Evolutionary conservation across 2,113 vertebrate genomes (phyloP).

Genomic region (Protomyctophum bolini): DNA sequence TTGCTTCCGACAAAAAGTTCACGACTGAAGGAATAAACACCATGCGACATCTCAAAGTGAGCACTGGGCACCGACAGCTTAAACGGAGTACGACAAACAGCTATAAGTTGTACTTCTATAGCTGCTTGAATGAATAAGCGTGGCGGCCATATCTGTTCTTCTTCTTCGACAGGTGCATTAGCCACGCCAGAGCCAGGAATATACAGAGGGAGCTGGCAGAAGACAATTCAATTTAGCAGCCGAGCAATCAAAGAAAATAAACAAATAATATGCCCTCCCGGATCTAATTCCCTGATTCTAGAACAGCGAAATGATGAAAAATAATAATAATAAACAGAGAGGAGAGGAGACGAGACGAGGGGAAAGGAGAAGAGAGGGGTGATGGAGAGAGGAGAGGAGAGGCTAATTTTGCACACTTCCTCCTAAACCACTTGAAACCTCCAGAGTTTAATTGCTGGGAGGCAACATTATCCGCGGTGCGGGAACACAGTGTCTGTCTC

Average conservation of each 20-base stretch:
- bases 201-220: slow-evolving; percentile 10
- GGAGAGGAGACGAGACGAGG: slow-evolving; percentile 3
- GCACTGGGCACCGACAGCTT: too few relatives aligned
- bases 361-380: slow-evolving; percentile 9
- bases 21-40: too few relatives aligned
- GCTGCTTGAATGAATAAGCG: not conserved
- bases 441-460: slow-evolving; percentile 70
- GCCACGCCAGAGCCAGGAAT: slow-evolving; percentile 15
- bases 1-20: too few relatives aligned
- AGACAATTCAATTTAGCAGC: slow-evolving; percentile 34
- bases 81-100: too few relatives aligned
- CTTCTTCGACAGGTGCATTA: not conserved
- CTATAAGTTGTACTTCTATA: too few relatives aligned
- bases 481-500: slow-evolving; percentile 44
- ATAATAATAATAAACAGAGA: too few relatives aligned
- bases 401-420: slow-evolving; percentile 69
- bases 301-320: not conserved
- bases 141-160: not conserved
- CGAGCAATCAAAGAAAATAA: slow-evolving; percentile 24
- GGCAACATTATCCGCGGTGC: slow-evolving; percentile 67
- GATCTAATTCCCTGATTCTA: too few relatives aligned
- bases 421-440: slow-evolving; percentile 65
- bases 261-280: not conserved
- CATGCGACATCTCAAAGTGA: too few relatives aligned
- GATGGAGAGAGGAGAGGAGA: slow-evolving; percentile 25